A percentile compares a stretch with the other conserved stretches of the same genome.
Evolutionary conservation across 2,113 vertebrate genomes (phyloP).

Genomic region (Regulus satrapa): DNA sequence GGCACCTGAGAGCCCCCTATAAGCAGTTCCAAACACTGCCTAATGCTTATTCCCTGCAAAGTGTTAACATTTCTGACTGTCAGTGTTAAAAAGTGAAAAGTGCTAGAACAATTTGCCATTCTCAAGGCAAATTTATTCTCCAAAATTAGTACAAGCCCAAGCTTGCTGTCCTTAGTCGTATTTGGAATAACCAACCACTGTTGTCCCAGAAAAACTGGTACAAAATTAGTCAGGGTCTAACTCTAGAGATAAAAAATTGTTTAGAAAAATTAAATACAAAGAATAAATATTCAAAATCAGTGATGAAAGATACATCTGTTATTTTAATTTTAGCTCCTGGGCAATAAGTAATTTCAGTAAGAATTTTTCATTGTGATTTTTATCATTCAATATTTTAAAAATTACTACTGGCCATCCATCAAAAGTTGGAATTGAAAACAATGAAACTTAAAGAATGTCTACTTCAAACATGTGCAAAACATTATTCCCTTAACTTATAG

Average conservation of each 20-base stretch:
- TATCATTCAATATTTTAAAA: background rate
- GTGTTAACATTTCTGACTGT: background rate
- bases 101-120: constrained; percentile 12
- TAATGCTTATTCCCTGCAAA: background rate
- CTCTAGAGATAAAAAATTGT: background rate
- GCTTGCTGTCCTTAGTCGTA: background rate
- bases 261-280: constrained; percentile 8
- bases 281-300: background rate
- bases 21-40: background rate
- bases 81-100: background rate
- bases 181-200: background rate
- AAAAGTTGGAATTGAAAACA: background rate
- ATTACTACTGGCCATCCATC: background rate
- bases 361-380: background rate
- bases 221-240: background rate
- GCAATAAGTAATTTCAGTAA: constrained; percentile 1
- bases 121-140: background rate
- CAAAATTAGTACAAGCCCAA: constrained; percentile 21
- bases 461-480: background rate
- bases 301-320: constrained; percentile 16
- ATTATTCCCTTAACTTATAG: background rate
- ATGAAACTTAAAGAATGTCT: background rate
- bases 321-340: constrained; percentile 4
- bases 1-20: background rate
- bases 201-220: background rate